Evolutionary conservation across 1,140 invertebrate species (phyloP).

Genomic region (Aphaenogaster ashmeadi): DNA sequence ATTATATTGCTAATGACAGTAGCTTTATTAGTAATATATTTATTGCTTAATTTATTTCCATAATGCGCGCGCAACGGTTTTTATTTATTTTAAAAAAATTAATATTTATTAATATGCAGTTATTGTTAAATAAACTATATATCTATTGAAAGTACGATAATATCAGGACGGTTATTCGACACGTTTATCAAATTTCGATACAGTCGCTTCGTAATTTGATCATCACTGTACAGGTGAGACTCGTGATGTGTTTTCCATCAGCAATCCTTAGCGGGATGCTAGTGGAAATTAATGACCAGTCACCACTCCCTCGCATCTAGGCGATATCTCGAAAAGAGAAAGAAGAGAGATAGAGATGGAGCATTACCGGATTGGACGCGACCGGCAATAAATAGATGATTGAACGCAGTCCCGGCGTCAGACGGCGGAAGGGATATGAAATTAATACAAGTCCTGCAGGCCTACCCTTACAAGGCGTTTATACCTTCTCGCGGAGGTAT

Average conservation of each 20-base stretch:
- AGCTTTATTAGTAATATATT: not conserved
- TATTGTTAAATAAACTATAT: not conserved
- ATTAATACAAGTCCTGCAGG: constrained; percentile 82
- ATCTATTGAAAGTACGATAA: not conserved
- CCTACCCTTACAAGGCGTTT: constrained; percentile 74
- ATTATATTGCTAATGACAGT: not conserved
- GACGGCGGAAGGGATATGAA: constrained; percentile 84
- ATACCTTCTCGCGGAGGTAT: constrained; percentile 79
- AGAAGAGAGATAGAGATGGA: constrained; percentile 56
- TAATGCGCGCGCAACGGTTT: not conserved
- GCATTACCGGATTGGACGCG: constrained; percentile 75
- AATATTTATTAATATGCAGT: not conserved
- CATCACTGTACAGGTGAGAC: constrained; percentile 48
- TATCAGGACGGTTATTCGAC: not conserved
- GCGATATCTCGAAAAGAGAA: constrained; percentile 77
- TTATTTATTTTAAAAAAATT: not conserved
- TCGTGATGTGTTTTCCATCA: constrained; percentile 76
- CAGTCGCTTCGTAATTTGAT: constrained; percentile 5
- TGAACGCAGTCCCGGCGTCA: constrained; percentile 72
- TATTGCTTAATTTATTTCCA: not conserved
- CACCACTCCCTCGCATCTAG: constrained; percentile 80
- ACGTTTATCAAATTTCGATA: not conserved
- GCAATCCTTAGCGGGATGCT: constrained; percentile 70
- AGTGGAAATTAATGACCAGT: constrained; percentile 80
- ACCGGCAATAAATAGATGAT: constrained; percentile 84